Base-by-base conservation (phyloP, 2,888 invertebrate genomes). In the Ophraella communa region DNA sequence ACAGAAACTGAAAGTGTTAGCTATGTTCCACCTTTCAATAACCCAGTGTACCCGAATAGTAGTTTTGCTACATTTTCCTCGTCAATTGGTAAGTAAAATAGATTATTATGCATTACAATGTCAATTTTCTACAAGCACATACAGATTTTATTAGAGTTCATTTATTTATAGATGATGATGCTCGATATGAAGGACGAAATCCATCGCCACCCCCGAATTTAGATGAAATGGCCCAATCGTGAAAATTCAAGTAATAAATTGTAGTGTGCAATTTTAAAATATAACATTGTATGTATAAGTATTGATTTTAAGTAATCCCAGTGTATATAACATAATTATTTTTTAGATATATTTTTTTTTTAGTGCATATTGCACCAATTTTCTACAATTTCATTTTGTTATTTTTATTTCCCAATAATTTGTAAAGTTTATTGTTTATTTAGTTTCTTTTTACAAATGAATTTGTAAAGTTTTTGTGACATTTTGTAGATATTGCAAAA, bases 1-100 rank as follows among this genome's bases (percentile, higher is more conserved):
- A 65, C 60, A 55, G 76, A 76, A 53, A 68, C 74, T 4, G 76
- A 73, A 56, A 73, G 69, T 51, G 72, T 79, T 8, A 81, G 76
- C 67, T 83, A 81, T 64, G 82, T 83, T 62, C 83, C 83, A 20
- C 82, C 83, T 8, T 83, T 83, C 70, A 82, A 83, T 69, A 83
- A 83, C 73, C 83, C 83, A 8, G 75, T 83, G 18, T 83, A 83
- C 76, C 82, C 83, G 14, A 82, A 81, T 66, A 79, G 77, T 63
- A 80, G 76, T 70, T 82, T 80, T 72, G 76, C 79, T 24, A 75
- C 77, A 8, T 83, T 78, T 68, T 78, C 81, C 61, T 75, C 76
- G 51, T 63, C 76, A 21, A 75, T 77, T 35, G 74, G 75, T 76
- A 63, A 72, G 71, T 70, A 10, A 14, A 45, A 23, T 23, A n/a